Evolutionary conservation across 2,888 invertebrate genomes (phyloP).

Genomic region (Pammene fasciana): DNA sequence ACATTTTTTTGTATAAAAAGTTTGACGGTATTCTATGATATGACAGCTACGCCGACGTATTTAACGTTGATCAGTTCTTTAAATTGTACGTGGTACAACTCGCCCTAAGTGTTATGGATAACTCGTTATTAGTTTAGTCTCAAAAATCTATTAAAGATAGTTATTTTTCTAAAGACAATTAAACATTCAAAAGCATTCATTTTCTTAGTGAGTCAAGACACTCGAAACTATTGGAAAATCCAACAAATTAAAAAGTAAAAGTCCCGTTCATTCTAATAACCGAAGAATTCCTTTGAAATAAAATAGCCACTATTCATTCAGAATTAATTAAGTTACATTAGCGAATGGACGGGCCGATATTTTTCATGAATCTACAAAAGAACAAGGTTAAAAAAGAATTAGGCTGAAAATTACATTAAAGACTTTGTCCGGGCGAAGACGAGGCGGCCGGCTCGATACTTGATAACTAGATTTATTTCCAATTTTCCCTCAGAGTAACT

Average conservation of each 20-base stretch:
- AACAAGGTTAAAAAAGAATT: constrained; percentile 15
- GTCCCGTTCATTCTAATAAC: constrained; percentile 3
- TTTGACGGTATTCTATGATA: too few species aligned
- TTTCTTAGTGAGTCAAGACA: background rate
- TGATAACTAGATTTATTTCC: constrained; percentile 35
- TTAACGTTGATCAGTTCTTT: too few species aligned
- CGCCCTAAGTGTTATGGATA: too few species aligned
- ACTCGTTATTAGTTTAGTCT: too few species aligned
- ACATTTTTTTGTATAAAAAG: too few species aligned
- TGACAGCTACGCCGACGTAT: too few species aligned
- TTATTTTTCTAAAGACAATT: too few species aligned
- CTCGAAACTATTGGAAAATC: background rate
- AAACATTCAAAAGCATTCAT: background rate
- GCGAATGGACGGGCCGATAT: constrained; percentile 9
- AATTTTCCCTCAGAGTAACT: constrained; percentile 18
- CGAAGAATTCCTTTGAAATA: background rate
- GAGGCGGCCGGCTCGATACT: constrained; percentile 19
- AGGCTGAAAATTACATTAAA: constrained; percentile 19
- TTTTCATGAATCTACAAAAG: constrained; percentile 16
- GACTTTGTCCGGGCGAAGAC: constrained; percentile 22
- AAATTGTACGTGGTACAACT: too few species aligned
- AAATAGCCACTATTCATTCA: constrained; percentile 4
- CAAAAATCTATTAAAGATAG: too few species aligned
- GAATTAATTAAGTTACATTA: constrained; percentile 18
- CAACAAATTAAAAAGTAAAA: background rate